Base-by-base conservation (phyloP, 92 coral and sea anemone genomes). In the Phymanthus crucifer region DNA sequence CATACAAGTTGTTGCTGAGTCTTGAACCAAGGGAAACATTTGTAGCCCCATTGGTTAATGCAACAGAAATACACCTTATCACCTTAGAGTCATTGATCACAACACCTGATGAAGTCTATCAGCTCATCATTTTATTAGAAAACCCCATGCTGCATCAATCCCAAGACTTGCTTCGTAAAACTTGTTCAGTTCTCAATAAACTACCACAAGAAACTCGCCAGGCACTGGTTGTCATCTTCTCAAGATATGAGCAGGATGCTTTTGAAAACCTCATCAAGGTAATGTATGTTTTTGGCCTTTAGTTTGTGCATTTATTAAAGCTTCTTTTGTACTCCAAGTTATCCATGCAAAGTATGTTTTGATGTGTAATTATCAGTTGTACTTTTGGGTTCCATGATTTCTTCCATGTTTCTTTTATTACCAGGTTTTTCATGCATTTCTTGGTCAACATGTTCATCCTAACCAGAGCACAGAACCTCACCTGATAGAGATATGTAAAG, bases 1-100 rank as follows among this genome's bases (percentile, higher is more conserved):
- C 99, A 17, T 95, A 93, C 75, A 54, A 70, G 27, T 80, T 95
- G 32, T 76, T 95, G 16, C 78, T 95, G 14, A 80, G 83, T 56
- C 78, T 95, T 40, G 91, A 95, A 40, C 99, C 99, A 16, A 80
- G 80, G 56, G 90, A 86, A n/a, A 57, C 88, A 3, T 95, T 95
- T 76, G 70, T 83, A 0, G 73, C 80, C 26, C 91, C 98, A 54
- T 73, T 93, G 46, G 77, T 86, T 10, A 95, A 95, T 90, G 87
- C 99, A 29, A 68, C 90, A 68, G 99, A 95, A 76, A 95, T 95
- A 65, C 99, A 93, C 76, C 88, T 95, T 9, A 84, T 91, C 2
- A 86, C 98, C 2, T 71, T 95, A 21, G 89, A 88, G 45, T 88
- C 97, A 14, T 43, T 80, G 68, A 75, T 83, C 52, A 69, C 90